Evolutionary conservation across 2,888 invertebrate species (phyloP), one percentile per base, ranked within the genome.

Genomic region (Epicampocera succincta): DNA sequence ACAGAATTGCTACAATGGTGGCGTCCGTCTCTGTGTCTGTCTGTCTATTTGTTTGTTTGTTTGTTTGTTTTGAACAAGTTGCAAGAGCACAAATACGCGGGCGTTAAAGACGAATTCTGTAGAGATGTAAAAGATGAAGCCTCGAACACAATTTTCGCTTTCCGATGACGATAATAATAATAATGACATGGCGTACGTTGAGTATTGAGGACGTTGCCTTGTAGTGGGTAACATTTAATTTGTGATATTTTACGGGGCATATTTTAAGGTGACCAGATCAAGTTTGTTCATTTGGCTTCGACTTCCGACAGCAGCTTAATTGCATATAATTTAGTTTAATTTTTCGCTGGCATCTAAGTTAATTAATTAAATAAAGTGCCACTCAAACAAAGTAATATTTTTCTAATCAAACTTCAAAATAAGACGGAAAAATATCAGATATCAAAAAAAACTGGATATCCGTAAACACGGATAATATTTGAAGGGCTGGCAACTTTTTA

Each of bases 71-170:
- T 25, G 9, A 38, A 69, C 69, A 63, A 69, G 19, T 69, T 69
- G 29, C 54, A 5, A 33, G 17, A 61, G 60, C 44, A 71, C 61
- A 76, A 79, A 76, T 81, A 78, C 80, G 80, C 83, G 80, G 83
- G 83, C 82, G 82, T 82, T 82, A 76, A 61, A 81, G 56, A 65
- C 56, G 56, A 60, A 76, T 42, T 65, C 33, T 58, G 44, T 48
- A 54, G 68, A 66, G 33, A 73, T 63, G 73, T 46, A 42, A 61
- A 63, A 72, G 65, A 54, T 44, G 60, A 71, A 65, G 65, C 58
- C 42, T 38, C 60, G 21, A 68, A 76, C 60, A 61, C 52, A 60
- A 46, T 61, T 50, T 76, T 75, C 19, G 46, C 58, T 66, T 40
- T 66, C 12, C 48, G 38, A 44, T 74, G 66, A 58, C 56, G 65